Evolutionary conservation across 2,113 vertebrate genomes (phyloP).

Genomic region (Orthochromis malagaraziensis): DNA sequence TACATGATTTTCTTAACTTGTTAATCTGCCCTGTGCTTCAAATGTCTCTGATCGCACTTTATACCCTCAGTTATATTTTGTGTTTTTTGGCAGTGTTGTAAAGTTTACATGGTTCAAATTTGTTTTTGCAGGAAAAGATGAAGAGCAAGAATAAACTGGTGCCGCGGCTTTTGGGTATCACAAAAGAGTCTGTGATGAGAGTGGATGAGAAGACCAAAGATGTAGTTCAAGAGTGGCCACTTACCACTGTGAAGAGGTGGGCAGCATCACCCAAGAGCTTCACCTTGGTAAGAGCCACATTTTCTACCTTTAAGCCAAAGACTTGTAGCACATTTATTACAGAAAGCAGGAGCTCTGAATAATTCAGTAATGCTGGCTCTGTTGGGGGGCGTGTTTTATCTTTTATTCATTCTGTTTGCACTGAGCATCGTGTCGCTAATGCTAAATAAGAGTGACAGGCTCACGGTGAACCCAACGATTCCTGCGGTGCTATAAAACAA

Average conservation of each 20-base stretch:
- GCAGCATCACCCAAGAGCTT: constrained; percentile 98
- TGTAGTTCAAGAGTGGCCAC: constrained; percentile 95
- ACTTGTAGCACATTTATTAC: background rate
- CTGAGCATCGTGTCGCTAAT: background rate
- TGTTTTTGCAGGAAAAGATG: constrained; percentile 87
- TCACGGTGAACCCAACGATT: background rate
- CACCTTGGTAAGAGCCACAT: constrained; percentile 81
- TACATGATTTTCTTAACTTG: background rate
- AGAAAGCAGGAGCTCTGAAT: background rate
- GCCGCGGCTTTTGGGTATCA: constrained; percentile 90
- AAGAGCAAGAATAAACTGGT: constrained; percentile 98
- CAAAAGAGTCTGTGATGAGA: constrained; percentile 97
- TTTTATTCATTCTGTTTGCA: background rate
- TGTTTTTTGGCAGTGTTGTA: background rate
- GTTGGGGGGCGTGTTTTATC: background rate
- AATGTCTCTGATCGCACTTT: background rate
- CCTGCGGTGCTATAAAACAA: background rate
- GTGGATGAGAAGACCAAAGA: constrained; percentile 98
- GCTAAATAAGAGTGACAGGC: background rate
- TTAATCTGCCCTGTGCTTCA: background rate
- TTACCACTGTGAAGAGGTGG: constrained; percentile 98
- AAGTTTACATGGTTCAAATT: background rate
- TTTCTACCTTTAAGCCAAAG: background rate
- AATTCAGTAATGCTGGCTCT: background rate
- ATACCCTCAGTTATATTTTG: background rate